phyloP scores from a whole-genome alignment of 2,888 invertebrate genomes.

The Elegia similella region DNA sequence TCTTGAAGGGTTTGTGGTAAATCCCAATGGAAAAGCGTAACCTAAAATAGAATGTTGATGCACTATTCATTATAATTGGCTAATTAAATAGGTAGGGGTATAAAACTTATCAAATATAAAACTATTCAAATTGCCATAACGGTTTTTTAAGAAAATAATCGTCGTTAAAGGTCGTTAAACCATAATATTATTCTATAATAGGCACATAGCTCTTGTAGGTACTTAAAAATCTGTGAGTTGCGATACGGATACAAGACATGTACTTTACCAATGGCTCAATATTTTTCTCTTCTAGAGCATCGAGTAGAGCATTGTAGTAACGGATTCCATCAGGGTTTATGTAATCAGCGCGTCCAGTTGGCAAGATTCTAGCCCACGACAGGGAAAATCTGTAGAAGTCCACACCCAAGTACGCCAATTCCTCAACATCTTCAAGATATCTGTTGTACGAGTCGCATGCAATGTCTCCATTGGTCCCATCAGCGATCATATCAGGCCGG shows the following conservation, averaged over 20 bases:
- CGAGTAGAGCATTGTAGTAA: conserved; percentile 85
- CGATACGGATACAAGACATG: conserved; percentile 13
- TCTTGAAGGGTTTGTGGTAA: conserved; percentile 82
- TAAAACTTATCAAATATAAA: not conserved
- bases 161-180: too few relatives aligned
- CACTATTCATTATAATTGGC: too few relatives aligned
- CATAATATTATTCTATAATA: too few relatives aligned
- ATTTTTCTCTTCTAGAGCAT: conserved; percentile 81
- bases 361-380: conserved; percentile 85
- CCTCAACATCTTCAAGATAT: conserved; percentile 82
- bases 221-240: too few relatives aligned
- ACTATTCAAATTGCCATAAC: too few relatives aligned
- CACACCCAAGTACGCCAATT: conserved; percentile 74
- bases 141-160: too few relatives aligned
- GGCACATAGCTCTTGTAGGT: too few relatives aligned
- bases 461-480: conserved; percentile 84
- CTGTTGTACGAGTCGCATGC: conserved; percentile 87
- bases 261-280: conserved; percentile 82
- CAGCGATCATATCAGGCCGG: conserved; percentile 81
- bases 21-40: conserved; percentile 87
- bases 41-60: conserved; percentile 42
- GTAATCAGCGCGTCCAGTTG: conserved; percentile 78
- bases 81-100: not conserved
- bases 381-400: conserved; percentile 81
- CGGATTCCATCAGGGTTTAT: conserved; percentile 83